Conservation (phyloP, 2,113 vertebrate genomes). For the Otolemur garnettii region DNA sequence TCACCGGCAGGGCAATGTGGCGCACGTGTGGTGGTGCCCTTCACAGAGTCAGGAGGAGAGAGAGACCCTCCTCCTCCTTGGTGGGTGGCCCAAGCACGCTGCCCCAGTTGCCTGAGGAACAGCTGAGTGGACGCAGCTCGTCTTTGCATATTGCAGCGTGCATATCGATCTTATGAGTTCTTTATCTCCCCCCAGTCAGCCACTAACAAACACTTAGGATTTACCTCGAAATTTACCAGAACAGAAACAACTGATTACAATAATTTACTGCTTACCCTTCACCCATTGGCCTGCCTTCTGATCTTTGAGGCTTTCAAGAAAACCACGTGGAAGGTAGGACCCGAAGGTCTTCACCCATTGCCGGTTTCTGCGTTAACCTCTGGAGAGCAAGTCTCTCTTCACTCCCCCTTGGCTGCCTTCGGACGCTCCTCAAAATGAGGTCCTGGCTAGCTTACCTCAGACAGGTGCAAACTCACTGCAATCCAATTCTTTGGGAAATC, state of each 20-base stretch:
- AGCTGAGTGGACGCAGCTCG: rapidly evolving
- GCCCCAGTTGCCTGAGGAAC: neutral
- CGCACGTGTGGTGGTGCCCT: neutral
- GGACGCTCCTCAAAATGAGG: neutral
- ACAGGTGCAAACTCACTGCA: neutral
- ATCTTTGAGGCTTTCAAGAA: neutral
- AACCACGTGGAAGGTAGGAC: neutral
- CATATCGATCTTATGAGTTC: neutral
- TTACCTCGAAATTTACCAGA: neutral
- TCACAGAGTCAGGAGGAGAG: neutral
- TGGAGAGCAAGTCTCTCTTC: neutral
- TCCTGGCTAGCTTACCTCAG: neutral
- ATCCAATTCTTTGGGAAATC: neutral
- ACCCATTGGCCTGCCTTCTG: neutral
- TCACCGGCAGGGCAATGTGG: neutral
- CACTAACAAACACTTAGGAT: neutral
- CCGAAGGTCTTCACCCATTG: neutral
- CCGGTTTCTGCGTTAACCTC: neutral
- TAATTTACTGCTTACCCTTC: neutral
- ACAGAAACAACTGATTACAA: neutral
- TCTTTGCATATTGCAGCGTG: neutral
- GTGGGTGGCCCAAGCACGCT: neutral
- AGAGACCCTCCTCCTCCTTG: neutral
- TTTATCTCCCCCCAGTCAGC: neutral
- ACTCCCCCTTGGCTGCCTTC: neutral